Evolutionary conservation across 2,888 invertebrate species (phyloP).

Genomic region (Nephrotoma appendiculata): DNA sequence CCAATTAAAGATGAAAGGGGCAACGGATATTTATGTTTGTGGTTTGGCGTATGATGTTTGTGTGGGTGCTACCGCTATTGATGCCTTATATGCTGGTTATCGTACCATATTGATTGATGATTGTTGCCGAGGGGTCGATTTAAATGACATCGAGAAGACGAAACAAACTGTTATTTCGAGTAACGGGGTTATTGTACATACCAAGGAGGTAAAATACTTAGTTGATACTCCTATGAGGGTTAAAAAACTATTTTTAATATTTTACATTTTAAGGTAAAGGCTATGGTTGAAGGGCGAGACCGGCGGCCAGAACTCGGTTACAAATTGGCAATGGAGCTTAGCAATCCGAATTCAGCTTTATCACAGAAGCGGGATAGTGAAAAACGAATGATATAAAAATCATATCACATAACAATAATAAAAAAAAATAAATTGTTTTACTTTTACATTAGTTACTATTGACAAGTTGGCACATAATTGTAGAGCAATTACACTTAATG

Average conservation of each 20-base stretch:
- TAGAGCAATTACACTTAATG: neutral
- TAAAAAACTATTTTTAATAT: neutral
- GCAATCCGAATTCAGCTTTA: conserved; percentile 35
- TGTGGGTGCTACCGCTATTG: conserved; percentile 79
- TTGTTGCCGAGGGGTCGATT: conserved; percentile 76
- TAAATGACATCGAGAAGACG: conserved; percentile 70
- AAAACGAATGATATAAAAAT: neutral
- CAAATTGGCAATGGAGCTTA: conserved; percentile 73
- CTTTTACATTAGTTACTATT: neutral
- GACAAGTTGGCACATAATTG: neutral
- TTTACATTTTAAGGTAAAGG: conserved; percentile 41
- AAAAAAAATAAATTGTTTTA: neutral
- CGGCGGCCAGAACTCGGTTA: conserved; percentile 77
- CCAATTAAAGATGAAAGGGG: conserved; percentile 61
- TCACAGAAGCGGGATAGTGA: neutral
- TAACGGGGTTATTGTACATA: conserved; percentile 68
- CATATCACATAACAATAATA: neutral
- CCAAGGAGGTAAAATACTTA: conserved; percentile 43
- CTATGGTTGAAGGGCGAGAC: conserved; percentile 80
- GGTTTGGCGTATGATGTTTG: conserved; percentile 93
- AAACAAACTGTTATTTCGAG: conserved; percentile 58
- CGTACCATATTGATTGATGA: conserved; percentile 80
- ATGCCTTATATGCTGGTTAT: conserved; percentile 82
- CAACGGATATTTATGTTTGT: conserved; percentile 87
- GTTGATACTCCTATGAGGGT: neutral